phyloP scores from a whole-genome alignment of 2,113 vertebrate genomes.

The Cheirogaleus medius region DNA sequence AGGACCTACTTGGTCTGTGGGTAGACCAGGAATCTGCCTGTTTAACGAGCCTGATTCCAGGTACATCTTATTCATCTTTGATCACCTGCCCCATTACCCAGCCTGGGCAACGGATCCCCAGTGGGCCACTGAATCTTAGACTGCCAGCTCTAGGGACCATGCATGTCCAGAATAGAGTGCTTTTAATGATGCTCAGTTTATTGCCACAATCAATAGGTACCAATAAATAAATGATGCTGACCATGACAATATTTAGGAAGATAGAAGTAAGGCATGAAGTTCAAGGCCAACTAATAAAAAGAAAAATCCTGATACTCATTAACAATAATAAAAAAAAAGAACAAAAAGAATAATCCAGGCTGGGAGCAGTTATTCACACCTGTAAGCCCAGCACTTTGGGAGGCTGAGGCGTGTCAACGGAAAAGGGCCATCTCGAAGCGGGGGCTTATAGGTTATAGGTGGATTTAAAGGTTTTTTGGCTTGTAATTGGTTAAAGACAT shows the following conservation, averaged over 20 bases:
- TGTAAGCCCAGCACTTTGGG: no score
- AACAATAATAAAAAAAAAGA: not conserved
- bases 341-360: not conserved
- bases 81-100: not conserved
- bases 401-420: no score
- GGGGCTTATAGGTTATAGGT: no score
- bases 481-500: no score
- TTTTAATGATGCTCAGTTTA: not conserved
- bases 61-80: not conserved
- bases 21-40: not conserved
- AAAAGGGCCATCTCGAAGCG: no score
- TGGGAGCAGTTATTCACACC: no score
- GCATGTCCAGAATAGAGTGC: rapidly evolving
- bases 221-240: not conserved
- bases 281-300: not conserved
- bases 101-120: not conserved
- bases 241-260: not conserved
- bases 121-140: not conserved
- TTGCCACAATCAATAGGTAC: not conserved
- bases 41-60: not conserved
- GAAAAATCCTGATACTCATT: not conserved
- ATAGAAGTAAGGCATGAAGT: not conserved
- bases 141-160: rapidly evolving
- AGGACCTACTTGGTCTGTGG: not conserved
- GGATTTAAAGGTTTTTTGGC: no score